Evolutionary conservation across 2,113 vertebrate species (phyloP), one percentile per base, ranked within the genome.

Genomic region (Oryzias woworae): DNA sequence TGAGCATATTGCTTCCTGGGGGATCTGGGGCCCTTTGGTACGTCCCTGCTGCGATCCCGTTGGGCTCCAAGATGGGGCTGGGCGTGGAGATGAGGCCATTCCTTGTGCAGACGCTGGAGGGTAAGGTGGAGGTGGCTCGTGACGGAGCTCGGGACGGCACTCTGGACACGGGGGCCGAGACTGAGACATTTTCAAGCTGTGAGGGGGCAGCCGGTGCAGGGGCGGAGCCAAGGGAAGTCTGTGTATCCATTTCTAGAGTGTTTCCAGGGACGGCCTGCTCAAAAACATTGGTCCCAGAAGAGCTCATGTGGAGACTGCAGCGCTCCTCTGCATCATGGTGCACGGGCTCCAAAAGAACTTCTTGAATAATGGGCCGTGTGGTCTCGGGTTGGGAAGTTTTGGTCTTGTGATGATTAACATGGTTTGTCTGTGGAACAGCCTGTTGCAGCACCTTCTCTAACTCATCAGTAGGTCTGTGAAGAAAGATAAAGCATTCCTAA

Each of bases 11-110:
- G 43, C 47, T 14, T 64, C 87, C 67, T 24, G 89, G 87, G 43
- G 86, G 82, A 57, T 90, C 86, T 47, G 92, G 84, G 7, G 81
- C 90, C 71, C 93, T 90, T 81, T 92, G 93, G 87, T 94, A 93
- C 0, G 90, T 90, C 78, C 79, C 78, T 3, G 75, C 91, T 1
- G 73, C 92, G 1, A 87, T 94, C 31, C 95, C 96, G 5, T 98
- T 98, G 79, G 95, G 95, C 84, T 98, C 94, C 71, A 90, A 87
- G 14, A 88, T 87, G 50, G 91, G 92, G 59, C 94, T 91, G 74
- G 43, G 78, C 10, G 26, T 94, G 83, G 91, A 87, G 0, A 88
- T 69, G 5, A 85, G 71, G 46, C 94, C 95, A 6, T 95, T 98
- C 77, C 92, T 94, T 61, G 94, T 91, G 13, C 87, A 69, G 14